These are phyloP conservation scores for Porites lobata DNA, from an alignment of 92 coral and sea anemone species.

Conservation along the genomic window DNA sequence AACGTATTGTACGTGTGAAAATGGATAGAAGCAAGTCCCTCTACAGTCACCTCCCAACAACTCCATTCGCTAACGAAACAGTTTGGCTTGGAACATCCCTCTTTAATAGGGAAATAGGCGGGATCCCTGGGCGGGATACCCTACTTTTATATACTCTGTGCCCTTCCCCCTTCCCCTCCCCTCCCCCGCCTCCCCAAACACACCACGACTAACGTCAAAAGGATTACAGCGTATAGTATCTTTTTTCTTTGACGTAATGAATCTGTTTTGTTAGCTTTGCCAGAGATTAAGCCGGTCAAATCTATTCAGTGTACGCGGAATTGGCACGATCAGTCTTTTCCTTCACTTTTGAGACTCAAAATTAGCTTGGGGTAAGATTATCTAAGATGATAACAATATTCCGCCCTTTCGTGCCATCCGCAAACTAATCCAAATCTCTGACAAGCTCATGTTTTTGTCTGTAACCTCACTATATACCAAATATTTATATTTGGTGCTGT, in stretches of 20 bases:
- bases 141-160: too few relatives aligned
- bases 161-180: too few relatives aligned
- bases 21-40: too few relatives aligned
- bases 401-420: not conserved
- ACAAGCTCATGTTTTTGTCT: not conserved
- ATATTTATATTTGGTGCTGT: not conserved
- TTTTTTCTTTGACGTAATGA: not conserved
- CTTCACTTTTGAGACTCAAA: slow-evolving; percentile 1
- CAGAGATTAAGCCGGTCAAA: not conserved
- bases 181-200: too few relatives aligned
- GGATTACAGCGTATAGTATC: not conserved
- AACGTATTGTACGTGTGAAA: too few relatives aligned
- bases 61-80: too few relatives aligned
- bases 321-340: not conserved
- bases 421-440: not conserved
- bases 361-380: not conserved
- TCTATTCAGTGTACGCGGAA: not conserved
- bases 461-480: not conserved
- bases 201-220: not conserved
- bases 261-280: not conserved
- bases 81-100: too few relatives aligned
- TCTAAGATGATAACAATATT: not conserved
- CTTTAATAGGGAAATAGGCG: too few relatives aligned
- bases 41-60: too few relatives aligned
- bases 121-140: too few relatives aligned